Base-by-base conservation (phyloP, 92 coral and sea anemone species). In the Epizoanthus ramosus region DNA sequence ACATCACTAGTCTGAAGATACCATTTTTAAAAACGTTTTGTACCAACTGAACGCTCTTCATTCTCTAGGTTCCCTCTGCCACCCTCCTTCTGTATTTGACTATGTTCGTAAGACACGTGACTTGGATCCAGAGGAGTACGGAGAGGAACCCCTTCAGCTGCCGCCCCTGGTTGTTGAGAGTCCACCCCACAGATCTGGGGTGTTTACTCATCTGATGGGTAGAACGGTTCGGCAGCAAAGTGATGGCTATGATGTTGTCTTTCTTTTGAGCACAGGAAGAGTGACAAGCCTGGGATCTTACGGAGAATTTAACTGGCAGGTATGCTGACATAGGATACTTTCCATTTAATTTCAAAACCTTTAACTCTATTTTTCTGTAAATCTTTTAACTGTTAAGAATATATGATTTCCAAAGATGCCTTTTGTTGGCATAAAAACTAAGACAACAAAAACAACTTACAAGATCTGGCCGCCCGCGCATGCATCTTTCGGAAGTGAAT, bases 301-400 rank as follows among this genome's bases (percentile, higher is more conserved):
- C 57, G 99, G 99, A 61, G 92, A 94, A 37, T 76, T 91, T n/a
- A 94, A 94, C 85, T 96, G 99, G 99, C 98, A 96, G 99, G 99
- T 96, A 73, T 3, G 79, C 16, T 52, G 56, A 1, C 21, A 4
- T 6, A 23, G 73, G 14, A 3, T 45, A 0, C 23, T 21, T 28
- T 75, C 54, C 54, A 50, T 50, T 50, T 50, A 3, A 37, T 6
- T 37, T 37, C 5, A 37, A 37, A 37, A 28, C 5, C 43, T 37
- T 37, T 37, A 37, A 0, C 6, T 37, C 43, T 37, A 37, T 6
- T 37, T 37, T 37, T 0, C 43, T 1, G 43, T 37, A 37, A 3
- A 37, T 37, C 31, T n/a, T n/a, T n/a, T n/a, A n/a, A n/a, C n/a
- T n/a, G n/a, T n/a, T n/a, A n/a, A n/a, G n/a, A n/a, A n/a, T n/a